A percentile compares a stretch with the other conserved stretches of the same genome.
phyloP scores from a whole-genome alignment of 30 jellyfish, hydroid and myxozoan species.

The Rhopilema esculentum region DNA sequence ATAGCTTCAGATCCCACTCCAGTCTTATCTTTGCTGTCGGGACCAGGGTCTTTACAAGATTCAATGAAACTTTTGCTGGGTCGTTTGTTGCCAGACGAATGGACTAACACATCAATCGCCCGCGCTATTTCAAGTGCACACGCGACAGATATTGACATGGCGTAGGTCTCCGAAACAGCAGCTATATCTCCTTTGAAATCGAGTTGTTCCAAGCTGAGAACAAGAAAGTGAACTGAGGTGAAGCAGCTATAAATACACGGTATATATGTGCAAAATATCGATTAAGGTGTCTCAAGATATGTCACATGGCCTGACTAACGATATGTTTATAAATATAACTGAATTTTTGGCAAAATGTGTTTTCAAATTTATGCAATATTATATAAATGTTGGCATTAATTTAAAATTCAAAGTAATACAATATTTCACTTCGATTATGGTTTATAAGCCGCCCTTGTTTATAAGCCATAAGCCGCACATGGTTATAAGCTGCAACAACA shows the following conservation, averaged over 20 bases:
- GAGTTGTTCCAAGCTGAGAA: constrained; percentile 84
- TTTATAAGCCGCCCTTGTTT: too few species aligned
- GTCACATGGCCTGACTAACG: too few species aligned
- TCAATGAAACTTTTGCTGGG: constrained; percentile 65
- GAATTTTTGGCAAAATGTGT: too few species aligned
- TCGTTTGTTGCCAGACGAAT: constrained; percentile 71
- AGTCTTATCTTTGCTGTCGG: constrained; percentile 61
- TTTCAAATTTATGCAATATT: neutral
- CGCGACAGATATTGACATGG: constrained; percentile 83
- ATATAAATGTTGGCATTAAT: neutral
- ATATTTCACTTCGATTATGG: too few species aligned
- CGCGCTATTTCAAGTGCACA: constrained; percentile 89
- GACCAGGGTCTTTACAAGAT: constrained; percentile 52
- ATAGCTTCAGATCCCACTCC: constrained; percentile 95
- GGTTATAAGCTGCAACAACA: neutral
- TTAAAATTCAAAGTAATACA: neutral
- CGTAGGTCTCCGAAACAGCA: constrained; percentile 94
- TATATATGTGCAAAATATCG: neutral
- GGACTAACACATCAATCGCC: constrained; percentile 89
- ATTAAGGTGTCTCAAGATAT: neutral
- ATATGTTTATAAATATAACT: too few species aligned
- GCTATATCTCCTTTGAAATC: constrained; percentile 90
- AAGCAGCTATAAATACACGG: neutral
- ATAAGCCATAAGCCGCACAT: too few species aligned
- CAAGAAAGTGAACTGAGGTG: neutral